phyloP scores from a whole-genome alignment of 2,797 vertebrate species.

The Hoplostethus atlanticus region DNA sequence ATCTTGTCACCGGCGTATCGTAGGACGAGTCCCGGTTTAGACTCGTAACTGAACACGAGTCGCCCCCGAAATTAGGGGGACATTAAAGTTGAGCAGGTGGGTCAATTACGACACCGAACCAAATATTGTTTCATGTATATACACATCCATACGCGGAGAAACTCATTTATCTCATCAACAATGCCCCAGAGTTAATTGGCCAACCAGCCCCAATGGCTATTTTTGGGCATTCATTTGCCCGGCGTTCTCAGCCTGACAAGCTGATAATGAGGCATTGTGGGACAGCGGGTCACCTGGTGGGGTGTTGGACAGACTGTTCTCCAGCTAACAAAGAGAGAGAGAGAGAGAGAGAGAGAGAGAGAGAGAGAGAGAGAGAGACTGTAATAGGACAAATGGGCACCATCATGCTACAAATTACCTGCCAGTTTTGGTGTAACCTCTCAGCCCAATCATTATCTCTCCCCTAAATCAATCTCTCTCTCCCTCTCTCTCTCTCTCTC shows the following conservation, averaged over 20 bases:
- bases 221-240: constrained; percentile 76
- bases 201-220: constrained; percentile 49
- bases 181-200: constrained; percentile 73
- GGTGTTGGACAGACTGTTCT: constrained; percentile 59
- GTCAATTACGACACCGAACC: constrained; percentile 37
- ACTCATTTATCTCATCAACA: constrained; percentile 65
- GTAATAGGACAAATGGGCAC: constrained; percentile 71
- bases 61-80: constrained; percentile 49
- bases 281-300: constrained; percentile 71
- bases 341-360: constrained; percentile 7
- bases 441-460: constrained; percentile 66
- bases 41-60: constrained; percentile 24
- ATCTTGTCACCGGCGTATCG: constrained; percentile 1
- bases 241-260: constrained; percentile 73
- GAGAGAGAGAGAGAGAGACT: constrained; percentile 27
- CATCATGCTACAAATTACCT: constrained; percentile 85
- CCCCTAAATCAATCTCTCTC: constrained; percentile 48
- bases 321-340: constrained; percentile 61
- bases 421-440: constrained; percentile 78
- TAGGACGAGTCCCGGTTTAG: constrained; percentile 5
- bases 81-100: constrained; percentile 39
- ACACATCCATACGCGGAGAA: constrained; percentile 26
- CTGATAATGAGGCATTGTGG: constrained; percentile 84
- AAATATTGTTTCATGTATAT: constrained; percentile 42
- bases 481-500: constrained; percentile 15